Conservation (phyloP, 1,140 invertebrate genomes). For the Drosophila watanabei region DNA sequence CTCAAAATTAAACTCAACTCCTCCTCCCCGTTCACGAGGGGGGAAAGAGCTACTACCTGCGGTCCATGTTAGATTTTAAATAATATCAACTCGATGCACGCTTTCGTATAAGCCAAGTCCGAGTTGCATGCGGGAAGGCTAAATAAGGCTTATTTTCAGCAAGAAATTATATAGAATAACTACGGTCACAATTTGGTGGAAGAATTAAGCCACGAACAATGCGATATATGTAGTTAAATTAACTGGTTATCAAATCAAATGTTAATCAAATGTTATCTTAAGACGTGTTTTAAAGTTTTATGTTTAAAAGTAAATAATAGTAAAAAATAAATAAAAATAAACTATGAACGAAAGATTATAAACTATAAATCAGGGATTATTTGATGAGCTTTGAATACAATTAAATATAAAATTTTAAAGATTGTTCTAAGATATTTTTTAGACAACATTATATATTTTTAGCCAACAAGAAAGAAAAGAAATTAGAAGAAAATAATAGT, state of each 20-base stretch:
- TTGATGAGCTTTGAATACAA: background rate
- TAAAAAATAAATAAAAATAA: no score
- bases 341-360: no score
- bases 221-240: background rate
- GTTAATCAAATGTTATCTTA: no score
- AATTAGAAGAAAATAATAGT: no score
- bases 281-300: background rate
- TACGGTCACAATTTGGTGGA: conserved; percentile 5
- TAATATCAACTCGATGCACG: conserved; percentile 16
- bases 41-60: conserved; percentile 34
- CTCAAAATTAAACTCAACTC: conserved; percentile 56
- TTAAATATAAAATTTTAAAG: background rate
- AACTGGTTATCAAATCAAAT: background rate
- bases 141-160: conserved; percentile 16
- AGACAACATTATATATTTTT: background rate
- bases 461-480: no score
- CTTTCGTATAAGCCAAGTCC: conserved; percentile 7
- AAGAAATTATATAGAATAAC: conserved; percentile 8
- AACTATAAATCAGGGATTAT: background rate
- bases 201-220: background rate
- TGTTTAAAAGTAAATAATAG: no score
- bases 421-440: background rate
- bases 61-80: conserved; percentile 37
- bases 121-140: conserved; percentile 1
- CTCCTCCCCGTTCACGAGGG: conserved; percentile 10